Percentiles rank a stretch among this genome's conserved stretches.
Evolutionary conservation across 2,888 invertebrate genomes (phyloP).

Genomic region (Agriopis aurantiaria): DNA sequence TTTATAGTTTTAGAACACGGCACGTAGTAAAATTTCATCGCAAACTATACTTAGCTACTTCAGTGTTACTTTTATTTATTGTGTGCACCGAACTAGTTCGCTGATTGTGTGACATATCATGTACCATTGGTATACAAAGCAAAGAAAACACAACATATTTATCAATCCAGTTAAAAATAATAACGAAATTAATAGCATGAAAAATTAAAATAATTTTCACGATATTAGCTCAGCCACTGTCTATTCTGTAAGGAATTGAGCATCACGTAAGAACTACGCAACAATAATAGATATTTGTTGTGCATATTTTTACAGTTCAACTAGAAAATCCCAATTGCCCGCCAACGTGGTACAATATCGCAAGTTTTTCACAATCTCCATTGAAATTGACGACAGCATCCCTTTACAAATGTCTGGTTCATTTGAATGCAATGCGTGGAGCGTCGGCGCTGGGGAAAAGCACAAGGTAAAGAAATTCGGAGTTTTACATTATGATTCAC

Average conservation of each 20-base stretch:
- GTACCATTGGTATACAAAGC: no score
- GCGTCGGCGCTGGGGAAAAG: constrained; percentile 12
- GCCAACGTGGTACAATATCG: constrained; percentile 40
- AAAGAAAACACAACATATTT: neutral
- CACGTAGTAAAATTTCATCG: neutral
- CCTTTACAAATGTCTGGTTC: constrained; percentile 48
- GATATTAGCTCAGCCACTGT: no score
- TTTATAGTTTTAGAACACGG: constrained; percentile 21
- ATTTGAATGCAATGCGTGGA: constrained; percentile 58
- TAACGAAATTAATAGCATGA: no score
- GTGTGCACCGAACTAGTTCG: neutral
- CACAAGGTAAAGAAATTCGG: constrained; percentile 7
- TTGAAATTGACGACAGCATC: constrained; percentile 45
- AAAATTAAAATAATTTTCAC: no score
- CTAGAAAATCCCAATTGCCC: constrained; percentile 33
- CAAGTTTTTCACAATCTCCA: constrained; percentile 46
- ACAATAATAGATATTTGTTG: no score
- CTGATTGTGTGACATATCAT: neutral
- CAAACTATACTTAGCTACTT: constrained; percentile 2
- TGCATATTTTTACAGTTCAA: constrained; percentile 5
- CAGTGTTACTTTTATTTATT: neutral
- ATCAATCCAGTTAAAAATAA: no score
- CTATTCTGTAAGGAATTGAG: no score
- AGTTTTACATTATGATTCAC: neutral
- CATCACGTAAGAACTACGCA: no score